Evolutionary conservation across 2,888 invertebrate genomes (phyloP), one percentile per base, ranked within the genome.

Genomic region (Exephanes ischioxanthus): DNA sequence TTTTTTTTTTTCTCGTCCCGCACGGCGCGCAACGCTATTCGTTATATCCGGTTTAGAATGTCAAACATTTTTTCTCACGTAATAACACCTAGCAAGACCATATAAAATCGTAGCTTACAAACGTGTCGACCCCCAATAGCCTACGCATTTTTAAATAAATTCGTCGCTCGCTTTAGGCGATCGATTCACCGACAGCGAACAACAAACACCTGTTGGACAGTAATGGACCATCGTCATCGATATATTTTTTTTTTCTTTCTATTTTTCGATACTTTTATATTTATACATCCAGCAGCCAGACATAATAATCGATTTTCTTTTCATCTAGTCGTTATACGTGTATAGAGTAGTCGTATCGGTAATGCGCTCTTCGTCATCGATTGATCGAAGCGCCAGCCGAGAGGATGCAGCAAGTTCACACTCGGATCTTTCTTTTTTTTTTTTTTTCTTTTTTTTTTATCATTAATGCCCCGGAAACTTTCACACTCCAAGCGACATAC

Each of bases 101-200:
- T 72, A 80, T 80, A 80, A 80, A 80, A 80, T 80, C 72, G 71
- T 45, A 53, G 80, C 63, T 80, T 80, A 80, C 80, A 80, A 79
- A 79, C 76, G 76, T 66, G 63, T 51, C 63, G 45, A 41, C 11
- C 14, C 22, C 22, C 30, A 16, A 45, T 45, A 45, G 51, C 51
- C 76, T 22, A 53, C 66, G 63, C 76, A 37, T 45, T 37, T 66
- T 30, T 33, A 55, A 22, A 51, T 51, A 66, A 76, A 48, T 48
- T 63, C 22, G 37, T 71, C 22, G 51, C 33, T 51, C 48, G 30
- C 30, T 9, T 9, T 53, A 3, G 51, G n/a, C 30, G 33, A 71
- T 71, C n/a, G 37, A 5, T 51, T 30, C 19, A 11, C 4, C 19
- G 45, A 53, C 9, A 22, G 33, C 61, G 33, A 78, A 61, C 30